Conservation (phyloP, 2,797 vertebrate genomes). For the Poeciliopsis infans region DNA sequence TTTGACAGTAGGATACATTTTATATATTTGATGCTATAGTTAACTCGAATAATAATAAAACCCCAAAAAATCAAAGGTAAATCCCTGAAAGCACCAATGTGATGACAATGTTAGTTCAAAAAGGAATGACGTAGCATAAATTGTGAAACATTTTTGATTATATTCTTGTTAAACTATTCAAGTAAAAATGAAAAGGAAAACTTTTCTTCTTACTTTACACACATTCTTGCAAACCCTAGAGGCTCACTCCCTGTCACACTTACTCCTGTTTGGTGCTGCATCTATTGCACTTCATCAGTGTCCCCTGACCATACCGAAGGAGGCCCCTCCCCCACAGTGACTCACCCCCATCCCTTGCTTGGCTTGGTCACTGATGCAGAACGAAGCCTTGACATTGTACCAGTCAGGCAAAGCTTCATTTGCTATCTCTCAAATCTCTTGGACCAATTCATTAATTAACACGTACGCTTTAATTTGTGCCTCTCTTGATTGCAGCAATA, state of each 20-base stretch:
- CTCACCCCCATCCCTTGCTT: conserved; percentile 80
- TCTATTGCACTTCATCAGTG: conserved; percentile 78
- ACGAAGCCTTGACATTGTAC: conserved; percentile 84
- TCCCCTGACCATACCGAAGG: conserved; percentile 79
- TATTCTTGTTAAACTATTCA: neutral
- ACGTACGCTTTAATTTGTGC: conserved; percentile 41
- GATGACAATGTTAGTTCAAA: neutral
- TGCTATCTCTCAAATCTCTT: conserved; percentile 60
- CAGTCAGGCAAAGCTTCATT: conserved; percentile 80
- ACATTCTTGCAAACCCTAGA: conserved; percentile 9
- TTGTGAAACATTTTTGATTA: neutral
- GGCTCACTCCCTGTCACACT: conserved; percentile 48
- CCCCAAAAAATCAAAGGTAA: neutral
- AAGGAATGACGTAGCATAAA: neutral
- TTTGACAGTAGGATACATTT: neutral
- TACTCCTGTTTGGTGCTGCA: conserved; percentile 60
- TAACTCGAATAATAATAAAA: neutral
- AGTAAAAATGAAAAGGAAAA: neutral
- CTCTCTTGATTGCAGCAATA: conserved; percentile 23
- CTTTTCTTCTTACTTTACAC: neutral
- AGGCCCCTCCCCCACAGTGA: conserved; percentile 80
- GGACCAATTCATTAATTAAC: conserved; percentile 58
- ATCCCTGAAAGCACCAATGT: neutral
- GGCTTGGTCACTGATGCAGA: conserved; percentile 81
- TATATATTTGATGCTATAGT: neutral